Evolutionary conservation across 2,888 invertebrate species (phyloP).

Genomic region (Cephus nigrinus): DNA sequence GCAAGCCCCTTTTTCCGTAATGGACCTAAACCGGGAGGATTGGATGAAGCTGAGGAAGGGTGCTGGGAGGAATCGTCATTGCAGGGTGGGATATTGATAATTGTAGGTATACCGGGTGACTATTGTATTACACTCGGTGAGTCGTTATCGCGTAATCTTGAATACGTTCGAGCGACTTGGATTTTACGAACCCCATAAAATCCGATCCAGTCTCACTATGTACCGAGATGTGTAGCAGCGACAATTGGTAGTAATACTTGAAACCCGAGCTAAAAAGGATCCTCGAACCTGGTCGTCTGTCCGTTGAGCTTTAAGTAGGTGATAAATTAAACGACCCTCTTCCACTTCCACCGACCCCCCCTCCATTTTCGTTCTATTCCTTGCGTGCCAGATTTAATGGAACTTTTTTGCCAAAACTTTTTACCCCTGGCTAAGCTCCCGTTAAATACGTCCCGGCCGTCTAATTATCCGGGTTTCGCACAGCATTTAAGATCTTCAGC

Average conservation of each 20-base stretch:
- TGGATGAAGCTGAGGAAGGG: not conserved
- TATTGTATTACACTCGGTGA: not conserved
- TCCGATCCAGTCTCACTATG: conserved; percentile 17
- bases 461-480: conserved; percentile 37
- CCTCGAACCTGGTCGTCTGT: conserved; percentile 18
- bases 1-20: not conserved
- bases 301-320: conserved; percentile 50
- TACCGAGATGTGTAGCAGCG: not conserved
- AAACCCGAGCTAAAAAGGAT: conserved; percentile 32
- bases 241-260: conserved; percentile 30
- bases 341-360: conserved; percentile 21
- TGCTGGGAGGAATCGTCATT: not conserved
- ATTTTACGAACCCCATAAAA: conserved; percentile 26
- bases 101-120: not conserved
- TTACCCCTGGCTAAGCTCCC: conserved; percentile 46
- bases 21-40: not conserved
- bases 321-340: conserved; percentile 57
- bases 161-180: not conserved
- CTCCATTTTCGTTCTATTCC: conserved; percentile 27
- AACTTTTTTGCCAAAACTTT: conserved; percentile 42
- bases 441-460: conserved; percentile 47
- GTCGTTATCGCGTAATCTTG: not conserved
- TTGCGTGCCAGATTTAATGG: conserved; percentile 49
- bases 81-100: not conserved
- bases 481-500: conserved; percentile 2